Percentiles rank a stretch among this genome's conserved stretches.
Evolutionary conservation across 2,113 vertebrate genomes (phyloP).

Genomic region (Mesoclemmys tuberculata): DNA sequence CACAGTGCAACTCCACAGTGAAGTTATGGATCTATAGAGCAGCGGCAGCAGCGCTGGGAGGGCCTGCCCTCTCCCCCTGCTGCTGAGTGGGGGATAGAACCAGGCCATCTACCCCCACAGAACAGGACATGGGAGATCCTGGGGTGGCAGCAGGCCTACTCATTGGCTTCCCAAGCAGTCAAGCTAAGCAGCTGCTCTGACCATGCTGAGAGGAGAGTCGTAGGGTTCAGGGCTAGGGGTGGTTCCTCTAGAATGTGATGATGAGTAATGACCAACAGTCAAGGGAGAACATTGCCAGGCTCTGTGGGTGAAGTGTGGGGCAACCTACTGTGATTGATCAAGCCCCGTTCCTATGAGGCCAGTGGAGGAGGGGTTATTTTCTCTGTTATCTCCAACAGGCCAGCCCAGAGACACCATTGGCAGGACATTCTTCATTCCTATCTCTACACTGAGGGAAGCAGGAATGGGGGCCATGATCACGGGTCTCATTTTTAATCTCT

Average conservation of each 20-base stretch:
- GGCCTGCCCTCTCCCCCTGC: neutral
- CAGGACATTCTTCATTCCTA: no score
- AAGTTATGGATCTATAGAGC: neutral
- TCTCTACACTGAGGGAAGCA: no score
- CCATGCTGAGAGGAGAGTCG: neutral
- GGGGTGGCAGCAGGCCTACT: neutral
- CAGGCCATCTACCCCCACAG: neutral
- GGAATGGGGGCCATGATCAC: no score
- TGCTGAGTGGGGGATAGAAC: neutral
- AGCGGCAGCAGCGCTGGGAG: neutral
- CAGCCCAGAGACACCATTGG: neutral
- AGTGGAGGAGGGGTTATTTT: neutral
- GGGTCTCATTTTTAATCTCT: no score
- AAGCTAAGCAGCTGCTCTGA: neutral
- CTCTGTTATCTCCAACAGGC: neutral
- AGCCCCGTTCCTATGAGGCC: neutral
- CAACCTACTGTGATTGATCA: neutral
- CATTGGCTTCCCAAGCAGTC: neutral
- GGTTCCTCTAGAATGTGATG: neutral
- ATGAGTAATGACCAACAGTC: neutral
- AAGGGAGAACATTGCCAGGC: neutral
- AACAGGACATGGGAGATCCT: neutral
- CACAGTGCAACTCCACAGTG: neutral
- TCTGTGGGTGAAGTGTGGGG: neutral
- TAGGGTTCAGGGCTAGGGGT: neutral